A percentile compares a stretch with the other conserved stretches of the same genome.
phyloP scores from a whole-genome alignment of 2,113 vertebrate species.

The Cardinalis cardinalis region DNA sequence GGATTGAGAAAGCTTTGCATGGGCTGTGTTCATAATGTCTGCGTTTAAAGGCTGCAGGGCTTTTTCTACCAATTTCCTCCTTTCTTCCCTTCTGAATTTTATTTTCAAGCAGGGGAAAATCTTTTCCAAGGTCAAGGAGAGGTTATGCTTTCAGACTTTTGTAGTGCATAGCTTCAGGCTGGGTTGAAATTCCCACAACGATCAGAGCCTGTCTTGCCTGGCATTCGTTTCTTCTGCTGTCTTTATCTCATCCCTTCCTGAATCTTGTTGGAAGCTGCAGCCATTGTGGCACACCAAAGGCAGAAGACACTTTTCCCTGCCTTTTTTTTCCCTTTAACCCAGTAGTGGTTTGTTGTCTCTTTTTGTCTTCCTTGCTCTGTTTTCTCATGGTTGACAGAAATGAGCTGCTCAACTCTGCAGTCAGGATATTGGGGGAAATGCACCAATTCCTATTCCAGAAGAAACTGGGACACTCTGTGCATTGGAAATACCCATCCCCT shows the following conservation, averaged over 20 bases:
- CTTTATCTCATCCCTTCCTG: not conserved
- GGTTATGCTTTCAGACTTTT: not conserved
- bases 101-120: not conserved
- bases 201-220: not conserved
- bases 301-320: not conserved
- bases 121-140: not conserved
- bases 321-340: not conserved
- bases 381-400: not conserved
- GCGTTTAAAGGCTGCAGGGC: not conserved
- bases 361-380: not conserved
- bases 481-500: not conserved
- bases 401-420: not conserved
- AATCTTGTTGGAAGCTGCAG: not conserved
- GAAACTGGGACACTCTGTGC: not conserved
- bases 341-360: not conserved
- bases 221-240: not conserved
- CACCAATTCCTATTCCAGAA: not conserved
- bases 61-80: not conserved
- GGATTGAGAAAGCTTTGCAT: not conserved
- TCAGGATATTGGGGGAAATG: not conserved
- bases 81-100: not conserved
- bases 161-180: not conserved
- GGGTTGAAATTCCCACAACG: conserved; percentile 7
- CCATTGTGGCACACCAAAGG: not conserved
- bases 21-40: not conserved